Percentiles rank a stretch among this genome's conserved stretches.
phyloP scores from a whole-genome alignment of 1,140 invertebrate species.

The Lerema accius region DNA sequence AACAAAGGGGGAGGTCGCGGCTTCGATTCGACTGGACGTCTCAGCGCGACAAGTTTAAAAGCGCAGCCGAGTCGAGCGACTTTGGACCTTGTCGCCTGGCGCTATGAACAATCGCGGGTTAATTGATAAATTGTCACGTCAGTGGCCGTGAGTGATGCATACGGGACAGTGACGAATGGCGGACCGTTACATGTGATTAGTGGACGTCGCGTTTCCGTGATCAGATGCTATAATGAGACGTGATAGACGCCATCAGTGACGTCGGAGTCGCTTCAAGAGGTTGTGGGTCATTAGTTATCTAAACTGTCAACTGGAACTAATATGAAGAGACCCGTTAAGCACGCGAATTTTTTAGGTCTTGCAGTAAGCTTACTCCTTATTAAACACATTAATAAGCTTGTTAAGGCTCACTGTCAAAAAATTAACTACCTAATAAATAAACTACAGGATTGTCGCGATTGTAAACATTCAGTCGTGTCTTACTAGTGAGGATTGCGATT shows the following conservation, averaged over 20 bases:
- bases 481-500: no score
- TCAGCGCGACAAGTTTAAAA: conserved; percentile 35
- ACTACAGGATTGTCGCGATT: no score
- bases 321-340: not conserved
- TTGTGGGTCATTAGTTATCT: conserved; percentile 14
- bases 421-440: no score
- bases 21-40: conserved; percentile 42
- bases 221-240: conserved; percentile 64
- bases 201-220: conserved; percentile 58
- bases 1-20: conserved; percentile 30
- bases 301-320: conserved; percentile 11
- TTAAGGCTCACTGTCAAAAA: no score
- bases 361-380: no score
- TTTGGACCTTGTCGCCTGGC: conserved; percentile 38
- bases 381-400: no score
- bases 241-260: conserved; percentile 48
- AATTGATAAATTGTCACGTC: conserved; percentile 25
- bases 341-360: no score
- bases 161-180: conserved; percentile 66
- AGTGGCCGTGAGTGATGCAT: conserved; percentile 62
- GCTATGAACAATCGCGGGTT: conserved; percentile 34
- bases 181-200: conserved; percentile 72
- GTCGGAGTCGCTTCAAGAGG: not conserved
- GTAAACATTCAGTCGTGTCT: no score
- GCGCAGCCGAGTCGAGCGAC: conserved; percentile 31